phyloP scores from a whole-genome alignment of 2,797 vertebrate genomes.

The Synanceia verrucosa region DNA sequence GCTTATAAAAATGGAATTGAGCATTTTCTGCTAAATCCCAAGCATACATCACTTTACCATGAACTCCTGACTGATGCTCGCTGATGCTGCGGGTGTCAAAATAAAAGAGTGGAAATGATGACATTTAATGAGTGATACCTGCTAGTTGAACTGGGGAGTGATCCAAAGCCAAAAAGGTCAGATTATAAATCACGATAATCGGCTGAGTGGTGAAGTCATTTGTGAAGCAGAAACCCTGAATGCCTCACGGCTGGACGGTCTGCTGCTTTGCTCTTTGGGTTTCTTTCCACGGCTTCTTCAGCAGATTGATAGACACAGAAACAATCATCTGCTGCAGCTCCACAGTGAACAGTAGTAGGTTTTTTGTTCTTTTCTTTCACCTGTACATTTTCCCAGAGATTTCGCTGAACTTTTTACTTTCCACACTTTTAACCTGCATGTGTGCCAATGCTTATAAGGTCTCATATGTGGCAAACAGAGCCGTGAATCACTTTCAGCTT shows the following conservation, averaged over 20 bases:
- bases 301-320: neutral
- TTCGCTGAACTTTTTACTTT: neutral
- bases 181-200: neutral
- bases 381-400: neutral
- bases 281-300: neutral
- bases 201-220: neutral
- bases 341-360: neutral
- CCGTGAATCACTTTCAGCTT: neutral
- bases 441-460: neutral
- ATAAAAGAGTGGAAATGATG: too few relatives aligned
- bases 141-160: neutral
- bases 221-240: neutral
- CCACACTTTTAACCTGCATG: neutral
- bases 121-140: neutral
- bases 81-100: too few relatives aligned
- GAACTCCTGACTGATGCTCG: too few relatives aligned
- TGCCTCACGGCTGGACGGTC: too few relatives aligned
- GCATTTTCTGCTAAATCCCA: neutral
- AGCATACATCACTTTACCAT: neutral
- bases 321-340: slow-evolving; percentile 13
- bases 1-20: neutral
- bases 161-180: neutral
- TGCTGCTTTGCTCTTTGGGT: too few relatives aligned
- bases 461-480: neutral
- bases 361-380: too few relatives aligned